Evolutionary conservation across 2,113 vertebrate genomes (phyloP).

Genomic region (Megaceryle maxima): DNA sequence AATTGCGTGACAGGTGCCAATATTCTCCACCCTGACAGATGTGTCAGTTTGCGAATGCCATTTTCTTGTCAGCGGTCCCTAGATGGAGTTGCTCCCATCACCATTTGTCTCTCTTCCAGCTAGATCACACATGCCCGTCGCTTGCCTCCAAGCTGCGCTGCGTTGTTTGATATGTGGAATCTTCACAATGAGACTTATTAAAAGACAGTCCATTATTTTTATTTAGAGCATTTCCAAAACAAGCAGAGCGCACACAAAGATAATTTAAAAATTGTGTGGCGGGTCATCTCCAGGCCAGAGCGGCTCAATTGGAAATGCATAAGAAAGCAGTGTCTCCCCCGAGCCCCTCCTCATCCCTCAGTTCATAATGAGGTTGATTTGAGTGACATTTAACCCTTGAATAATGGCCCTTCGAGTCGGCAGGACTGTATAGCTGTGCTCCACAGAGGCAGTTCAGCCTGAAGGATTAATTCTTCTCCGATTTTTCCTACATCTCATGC

Average conservation of each 20-base stretch:
- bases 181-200: slow-evolving; percentile 86
- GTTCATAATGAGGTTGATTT: slow-evolving; percentile 75
- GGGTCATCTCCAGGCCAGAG: slow-evolving; percentile 81
- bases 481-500: slow-evolving; percentile 55
- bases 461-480: slow-evolving; percentile 46
- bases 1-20: slow-evolving; percentile 86
- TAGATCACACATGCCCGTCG: slow-evolving; percentile 79
- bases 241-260: slow-evolving; percentile 74
- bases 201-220: slow-evolving; percentile 87
- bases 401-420: slow-evolving; percentile 46
- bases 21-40: slow-evolving; percentile 83
- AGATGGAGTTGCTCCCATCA: slow-evolving; percentile 78
- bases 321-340: slow-evolving; percentile 63
- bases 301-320: slow-evolving; percentile 75
- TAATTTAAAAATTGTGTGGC: slow-evolving; percentile 77
- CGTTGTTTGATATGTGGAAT: slow-evolving; percentile 79
- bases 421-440: slow-evolving; percentile 4
- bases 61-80: slow-evolving; percentile 81
- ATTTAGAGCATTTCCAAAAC: slow-evolving; percentile 84
- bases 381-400: slow-evolving; percentile 82
- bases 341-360: slow-evolving; percentile 48
- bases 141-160: slow-evolving; percentile 79
- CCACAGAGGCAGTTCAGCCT: background rate
- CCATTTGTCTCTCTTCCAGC: slow-evolving; percentile 84
- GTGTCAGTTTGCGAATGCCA: slow-evolving; percentile 76